These are phyloP conservation scores for Cryptomyrus ogoouensis DNA, from an alignment of 2,113 vertebrate species.

Conservation along the genomic window DNA sequence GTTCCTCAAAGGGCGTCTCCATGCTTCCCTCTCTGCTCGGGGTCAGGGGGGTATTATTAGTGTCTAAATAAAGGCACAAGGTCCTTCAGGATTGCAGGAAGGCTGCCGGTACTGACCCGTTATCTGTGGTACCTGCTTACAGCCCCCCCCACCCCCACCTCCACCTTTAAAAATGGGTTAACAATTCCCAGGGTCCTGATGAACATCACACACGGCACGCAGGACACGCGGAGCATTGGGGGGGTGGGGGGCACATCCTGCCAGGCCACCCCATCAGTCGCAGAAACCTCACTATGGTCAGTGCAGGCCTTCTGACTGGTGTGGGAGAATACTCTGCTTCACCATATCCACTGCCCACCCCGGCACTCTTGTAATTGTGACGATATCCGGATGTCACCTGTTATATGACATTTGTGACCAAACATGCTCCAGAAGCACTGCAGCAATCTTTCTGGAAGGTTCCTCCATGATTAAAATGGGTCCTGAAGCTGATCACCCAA, in stretches of 20 bases:
- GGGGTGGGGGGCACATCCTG: not conserved
- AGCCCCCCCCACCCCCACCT: not conserved
- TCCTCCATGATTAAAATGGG: not conserved
- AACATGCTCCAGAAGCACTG: not conserved
- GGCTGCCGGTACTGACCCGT: constrained; percentile 18
- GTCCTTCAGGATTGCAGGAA: constrained; percentile 13
- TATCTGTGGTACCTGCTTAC: constrained; percentile 18
- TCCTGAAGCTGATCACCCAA: not conserved
- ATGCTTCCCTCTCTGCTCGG: not conserved
- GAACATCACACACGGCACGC: not conserved
- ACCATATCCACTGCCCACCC: not conserved
- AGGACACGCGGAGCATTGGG: not conserved
- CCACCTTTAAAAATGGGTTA: constrained; percentile 11
- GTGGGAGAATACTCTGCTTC: not conserved
- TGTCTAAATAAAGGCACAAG: not conserved
- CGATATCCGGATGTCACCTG: not conserved
- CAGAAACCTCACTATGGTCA: not conserved
- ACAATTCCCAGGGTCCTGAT: not conserved
- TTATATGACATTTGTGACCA: not conserved
- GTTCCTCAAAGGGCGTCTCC: not conserved
- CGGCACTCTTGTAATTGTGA: not conserved
- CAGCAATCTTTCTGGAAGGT: not conserved
- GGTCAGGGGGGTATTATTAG: not conserved
- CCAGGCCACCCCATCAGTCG: not conserved
- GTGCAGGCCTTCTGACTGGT: not conserved